A percentile compares a stretch with the other conserved stretches of the same genome.
Evolutionary conservation across 2,113 vertebrate species (phyloP).

Genomic region (Cichladusa arquata): DNA sequence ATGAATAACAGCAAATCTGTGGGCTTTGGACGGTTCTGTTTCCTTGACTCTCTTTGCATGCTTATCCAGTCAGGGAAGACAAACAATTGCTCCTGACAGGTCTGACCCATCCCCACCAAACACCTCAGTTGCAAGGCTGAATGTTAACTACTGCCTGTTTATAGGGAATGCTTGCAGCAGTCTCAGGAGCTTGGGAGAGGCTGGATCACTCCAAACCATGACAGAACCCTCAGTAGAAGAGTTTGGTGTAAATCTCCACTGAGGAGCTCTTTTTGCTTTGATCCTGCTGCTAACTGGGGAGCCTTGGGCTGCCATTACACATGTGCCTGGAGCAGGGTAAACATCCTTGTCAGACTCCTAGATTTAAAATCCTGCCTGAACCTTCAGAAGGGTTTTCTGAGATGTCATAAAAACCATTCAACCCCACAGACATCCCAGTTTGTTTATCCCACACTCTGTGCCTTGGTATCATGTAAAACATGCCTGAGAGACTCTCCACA

Average conservation of each 20-base stretch:
- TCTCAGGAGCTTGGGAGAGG: not conserved
- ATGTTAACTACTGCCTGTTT: not conserved
- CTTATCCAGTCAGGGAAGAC: not conserved
- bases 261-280: not conserved
- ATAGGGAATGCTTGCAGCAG: not conserved
- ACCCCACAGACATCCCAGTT: rapidly evolving
- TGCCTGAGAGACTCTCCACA: not conserved
- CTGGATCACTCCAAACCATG: rapidly evolving
- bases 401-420: not conserved
- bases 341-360: not conserved
- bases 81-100: not conserved
- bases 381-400: not conserved
- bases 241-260: not conserved
- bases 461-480: not conserved
- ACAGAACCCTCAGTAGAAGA: not conserved
- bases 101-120: not conserved
- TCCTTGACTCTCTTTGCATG: not conserved
- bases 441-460: rapidly evolving
- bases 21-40: not conserved
- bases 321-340: not conserved
- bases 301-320: not conserved
- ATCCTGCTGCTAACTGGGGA: not conserved
- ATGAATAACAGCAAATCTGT: not conserved
- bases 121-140: not conserved
- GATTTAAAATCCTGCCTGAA: not conserved